Conservation (phyloP, 2,797 vertebrate species). For the Amblyraja radiata region DNA sequence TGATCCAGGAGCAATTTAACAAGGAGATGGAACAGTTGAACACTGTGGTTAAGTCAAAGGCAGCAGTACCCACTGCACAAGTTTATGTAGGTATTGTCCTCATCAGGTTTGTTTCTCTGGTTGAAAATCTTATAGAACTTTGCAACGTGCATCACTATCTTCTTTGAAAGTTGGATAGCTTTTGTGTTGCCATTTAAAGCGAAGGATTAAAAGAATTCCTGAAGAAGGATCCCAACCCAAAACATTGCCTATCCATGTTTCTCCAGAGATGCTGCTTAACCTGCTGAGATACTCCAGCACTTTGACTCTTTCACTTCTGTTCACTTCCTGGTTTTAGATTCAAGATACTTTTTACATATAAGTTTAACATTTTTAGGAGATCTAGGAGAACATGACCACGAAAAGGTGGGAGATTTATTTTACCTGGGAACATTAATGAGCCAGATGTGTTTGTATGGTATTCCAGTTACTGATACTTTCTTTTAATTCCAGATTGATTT, state of each 20-base stretch:
- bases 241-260: too few species aligned
- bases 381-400: too few species aligned
- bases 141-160: not conserved
- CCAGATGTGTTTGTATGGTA: not conserved
- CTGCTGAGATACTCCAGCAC: too few species aligned
- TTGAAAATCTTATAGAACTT: not conserved
- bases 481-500: not conserved
- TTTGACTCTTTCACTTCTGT: too few species aligned
- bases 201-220: not conserved
- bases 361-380: too few species aligned
- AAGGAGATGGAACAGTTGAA: conserved; percentile 61
- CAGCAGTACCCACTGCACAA: conserved; percentile 62
- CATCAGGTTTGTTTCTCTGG: not conserved
- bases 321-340: too few species aligned
- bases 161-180: not conserved
- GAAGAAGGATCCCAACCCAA: too few species aligned
- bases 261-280: too few species aligned
- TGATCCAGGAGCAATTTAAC: conserved; percentile 58
- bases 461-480: not conserved
- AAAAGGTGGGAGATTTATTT: too few species aligned
- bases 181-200: not conserved
- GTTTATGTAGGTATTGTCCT: conserved; percentile 73
- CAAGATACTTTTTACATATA: too few species aligned
- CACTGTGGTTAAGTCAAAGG: conserved; percentile 58
- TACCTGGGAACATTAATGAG: not conserved